phyloP scores from a whole-genome alignment of 2,797 vertebrate species.

The Melanitta fusca region DNA sequence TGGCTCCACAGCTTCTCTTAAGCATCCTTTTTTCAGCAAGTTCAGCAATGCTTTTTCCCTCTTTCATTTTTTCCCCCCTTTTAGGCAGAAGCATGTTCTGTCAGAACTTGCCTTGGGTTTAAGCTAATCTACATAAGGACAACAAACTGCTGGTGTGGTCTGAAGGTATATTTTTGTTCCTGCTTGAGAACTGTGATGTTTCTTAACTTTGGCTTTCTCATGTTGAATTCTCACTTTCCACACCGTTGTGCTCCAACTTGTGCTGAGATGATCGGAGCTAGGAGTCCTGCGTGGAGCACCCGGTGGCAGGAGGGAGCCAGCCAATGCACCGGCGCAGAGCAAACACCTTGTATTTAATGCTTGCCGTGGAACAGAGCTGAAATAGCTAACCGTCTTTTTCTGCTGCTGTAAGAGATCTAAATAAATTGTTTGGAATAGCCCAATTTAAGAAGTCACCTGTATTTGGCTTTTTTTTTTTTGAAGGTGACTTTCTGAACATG shows the following conservation, averaged over 20 bases:
- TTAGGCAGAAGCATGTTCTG: neutral
- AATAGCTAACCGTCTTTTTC: neutral
- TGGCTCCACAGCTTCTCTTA: neutral
- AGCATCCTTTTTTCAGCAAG: neutral
- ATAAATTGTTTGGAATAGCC: neutral
- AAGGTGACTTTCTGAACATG: neutral
- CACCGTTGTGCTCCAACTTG: neutral
- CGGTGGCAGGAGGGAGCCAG: neutral
- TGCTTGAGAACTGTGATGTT: neutral
- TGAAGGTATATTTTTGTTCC: constrained; percentile 27
- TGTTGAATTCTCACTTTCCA: neutral
- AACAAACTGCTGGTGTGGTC: neutral
- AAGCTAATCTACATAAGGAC: neutral
- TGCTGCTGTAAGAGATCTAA: neutral
- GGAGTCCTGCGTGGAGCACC: neutral
- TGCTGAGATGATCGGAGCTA: neutral
- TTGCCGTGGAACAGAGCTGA: neutral
- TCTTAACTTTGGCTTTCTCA: neutral
- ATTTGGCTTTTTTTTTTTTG: neutral
- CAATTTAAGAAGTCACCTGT: neutral
- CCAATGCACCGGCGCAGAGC: neutral
- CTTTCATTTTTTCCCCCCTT: neutral
- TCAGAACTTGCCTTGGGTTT: neutral
- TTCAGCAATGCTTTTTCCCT: neutral
- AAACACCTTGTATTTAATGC: neutral